Conservation (phyloP, 37 sponge, comb jelly and placozoan species). For the Cladorhizidae sp. region DNA sequence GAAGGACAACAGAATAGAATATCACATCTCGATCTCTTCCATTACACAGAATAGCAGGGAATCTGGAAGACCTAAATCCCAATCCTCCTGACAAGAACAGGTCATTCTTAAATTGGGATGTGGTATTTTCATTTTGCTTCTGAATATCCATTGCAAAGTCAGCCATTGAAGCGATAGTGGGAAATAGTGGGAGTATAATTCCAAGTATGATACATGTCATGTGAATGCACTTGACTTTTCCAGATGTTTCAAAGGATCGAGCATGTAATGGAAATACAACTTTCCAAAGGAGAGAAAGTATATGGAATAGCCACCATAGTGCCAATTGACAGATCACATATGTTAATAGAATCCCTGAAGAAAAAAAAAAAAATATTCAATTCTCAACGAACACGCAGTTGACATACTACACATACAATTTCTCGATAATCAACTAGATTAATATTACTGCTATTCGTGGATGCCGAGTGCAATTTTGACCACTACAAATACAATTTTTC, state of each 20-base stretch:
- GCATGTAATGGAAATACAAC: conserved; percentile 13
- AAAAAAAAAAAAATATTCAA: background rate
- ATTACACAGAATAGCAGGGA: conserved; percentile 28
- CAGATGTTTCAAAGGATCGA: background rate
- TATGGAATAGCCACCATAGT: conserved; percentile 43
- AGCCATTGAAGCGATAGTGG: conserved; percentile 8
- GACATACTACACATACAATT: too few relatives aligned
- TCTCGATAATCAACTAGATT: too few relatives aligned
- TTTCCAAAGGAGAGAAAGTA: conserved; percentile 13
- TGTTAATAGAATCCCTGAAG: conserved; percentile 18
- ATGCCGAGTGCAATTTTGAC: too few relatives aligned
- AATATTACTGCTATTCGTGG: too few relatives aligned
- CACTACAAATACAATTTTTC: too few relatives aligned
- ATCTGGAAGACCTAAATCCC: conserved; percentile 3
- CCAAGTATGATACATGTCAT: conserved; percentile 6
- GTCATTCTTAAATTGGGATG: background rate
- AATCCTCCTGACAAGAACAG: background rate
- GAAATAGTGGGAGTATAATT: conserved; percentile 22
- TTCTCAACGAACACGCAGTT: too few relatives aligned
- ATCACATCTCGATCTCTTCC: background rate
- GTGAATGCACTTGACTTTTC: conserved; percentile 30
- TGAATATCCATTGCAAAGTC: background rate
- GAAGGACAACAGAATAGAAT: conserved; percentile 34
- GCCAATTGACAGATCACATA: conserved; percentile 29
- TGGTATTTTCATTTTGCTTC: background rate